Evolutionary conservation across 2,888 invertebrate species (phyloP), one percentile per base, ranked within the genome.

Genomic region (Drosophila nigricruria): DNA sequence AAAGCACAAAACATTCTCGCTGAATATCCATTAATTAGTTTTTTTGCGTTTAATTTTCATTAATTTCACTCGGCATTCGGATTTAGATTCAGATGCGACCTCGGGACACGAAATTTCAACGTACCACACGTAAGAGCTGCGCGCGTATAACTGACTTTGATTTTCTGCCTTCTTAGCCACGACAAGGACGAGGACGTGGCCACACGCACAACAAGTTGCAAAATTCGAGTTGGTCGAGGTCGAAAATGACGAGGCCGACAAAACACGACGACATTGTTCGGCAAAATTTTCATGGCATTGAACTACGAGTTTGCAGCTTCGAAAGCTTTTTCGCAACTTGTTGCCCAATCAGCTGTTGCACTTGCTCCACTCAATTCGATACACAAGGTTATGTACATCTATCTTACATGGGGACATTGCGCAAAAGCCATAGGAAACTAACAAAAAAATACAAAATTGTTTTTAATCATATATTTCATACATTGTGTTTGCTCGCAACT

Each of bases 241-340:
- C 73, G 77, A 65, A 71, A 61, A 49, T 47, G 42, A 63, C 62
- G 43, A 56, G 18, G 52, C 50, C 52, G 69, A 66, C 53, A 47
- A 63, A 43, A 63, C 64, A 30, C 45, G 56, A 52, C 49, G 59
- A 53, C 12, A 47, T 30, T 49, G 52, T n/a, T 74, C 79, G 70
- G 70, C 62, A 73, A 72, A 49, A 78, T 74, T 79, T 77, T 61
- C 57, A 62, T 82, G 86, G 88, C 88, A 85, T 83, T 86, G 82
- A 81, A 90, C 77, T 84, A 68, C 73, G 65, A 32, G 59, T 68
- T 74, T n/a, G 65, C 69, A 76, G 78, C 68, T 77, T 81, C 79
- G 87, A 90, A 87, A 91, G 91, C 91, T 91, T 92, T 91, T 90
- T 81, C 89, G 82, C 91, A 91, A 91, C 91, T 91, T 91, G 91